These are phyloP conservation scores for Thymelicus lineola DNA, from an alignment of 2,888 invertebrate genomes.

Conservation along the genomic window DNA sequence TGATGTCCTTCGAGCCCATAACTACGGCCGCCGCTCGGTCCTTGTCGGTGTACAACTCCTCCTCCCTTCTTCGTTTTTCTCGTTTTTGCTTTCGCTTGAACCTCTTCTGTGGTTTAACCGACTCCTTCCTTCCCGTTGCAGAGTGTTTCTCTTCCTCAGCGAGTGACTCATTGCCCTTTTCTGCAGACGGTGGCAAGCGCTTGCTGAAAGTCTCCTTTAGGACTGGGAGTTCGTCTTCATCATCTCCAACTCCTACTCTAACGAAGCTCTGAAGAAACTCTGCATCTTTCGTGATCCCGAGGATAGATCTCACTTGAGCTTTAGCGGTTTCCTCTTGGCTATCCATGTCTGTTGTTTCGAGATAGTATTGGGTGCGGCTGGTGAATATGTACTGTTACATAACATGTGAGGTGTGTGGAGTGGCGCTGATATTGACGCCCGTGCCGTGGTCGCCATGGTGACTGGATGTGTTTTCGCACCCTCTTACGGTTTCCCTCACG, in stretches of 20 bases:
- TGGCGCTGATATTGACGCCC: constrained; percentile 77
- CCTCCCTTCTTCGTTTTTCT: constrained; percentile 76
- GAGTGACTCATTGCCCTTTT: constrained; percentile 59
- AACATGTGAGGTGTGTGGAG: constrained; percentile 65
- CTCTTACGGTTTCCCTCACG: constrained; percentile 58
- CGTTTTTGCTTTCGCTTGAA: constrained; percentile 69
- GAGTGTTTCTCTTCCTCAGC: constrained; percentile 62
- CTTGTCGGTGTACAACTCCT: constrained; percentile 95
- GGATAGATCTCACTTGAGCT: constrained; percentile 84
- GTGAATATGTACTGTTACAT: constrained; percentile 54
- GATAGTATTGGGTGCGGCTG: constrained; percentile 10
- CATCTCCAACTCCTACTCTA: constrained; percentile 87
- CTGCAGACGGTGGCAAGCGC: constrained; percentile 65
- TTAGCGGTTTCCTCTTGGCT: constrained; percentile 69
- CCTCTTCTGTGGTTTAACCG: constrained; percentile 65
- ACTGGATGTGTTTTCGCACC: constrained; percentile 77
- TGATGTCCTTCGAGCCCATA: constrained; percentile 94
- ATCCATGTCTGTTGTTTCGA: constrained; percentile 54
- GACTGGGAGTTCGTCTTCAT: constrained; percentile 78
- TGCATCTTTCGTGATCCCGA: constrained; percentile 88
- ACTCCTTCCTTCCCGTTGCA: constrained; percentile 67
- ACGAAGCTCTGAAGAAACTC: constrained; percentile 93
- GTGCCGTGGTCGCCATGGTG: constrained; percentile 74
- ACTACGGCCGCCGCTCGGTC: constrained; percentile 96
- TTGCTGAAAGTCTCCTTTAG: constrained; percentile 77